A percentile compares a stretch with the other conserved stretches of the same genome.
These are phyloP conservation scores for Brachypteracias leptosomus DNA, from an alignment of 2,113 vertebrate genomes.

Conservation along the genomic window DNA sequence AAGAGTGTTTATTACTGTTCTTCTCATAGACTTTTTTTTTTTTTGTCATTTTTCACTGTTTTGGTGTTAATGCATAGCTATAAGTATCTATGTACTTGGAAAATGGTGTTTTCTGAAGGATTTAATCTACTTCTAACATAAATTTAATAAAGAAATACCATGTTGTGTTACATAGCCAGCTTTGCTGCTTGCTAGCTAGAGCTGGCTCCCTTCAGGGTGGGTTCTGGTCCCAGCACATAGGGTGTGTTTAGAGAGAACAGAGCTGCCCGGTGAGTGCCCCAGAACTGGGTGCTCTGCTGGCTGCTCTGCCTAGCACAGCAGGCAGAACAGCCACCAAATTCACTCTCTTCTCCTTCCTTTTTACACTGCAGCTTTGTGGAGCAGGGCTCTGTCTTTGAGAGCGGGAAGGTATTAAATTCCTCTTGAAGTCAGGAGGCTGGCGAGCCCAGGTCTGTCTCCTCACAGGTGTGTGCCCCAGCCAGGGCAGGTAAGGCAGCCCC, in stretches of 20 bases:
- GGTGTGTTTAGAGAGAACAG: not conserved
- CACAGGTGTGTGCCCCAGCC: not conserved
- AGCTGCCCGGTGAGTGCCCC: accelerated
- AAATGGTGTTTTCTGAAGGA: not conserved
- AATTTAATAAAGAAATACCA: not conserved
- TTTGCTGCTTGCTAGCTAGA: not conserved
- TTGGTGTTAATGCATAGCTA: not conserved
- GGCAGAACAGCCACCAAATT: not conserved
- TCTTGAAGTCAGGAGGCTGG: not conserved
- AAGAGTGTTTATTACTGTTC: not conserved
- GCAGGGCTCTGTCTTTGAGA: not conserved
- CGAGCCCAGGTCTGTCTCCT: not conserved
- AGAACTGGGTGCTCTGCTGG: not conserved
- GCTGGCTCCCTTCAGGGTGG: accelerated
- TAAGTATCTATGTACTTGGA: not conserved
- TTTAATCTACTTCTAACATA: not conserved
- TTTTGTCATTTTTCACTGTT: not conserved
- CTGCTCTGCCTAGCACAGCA: not conserved
- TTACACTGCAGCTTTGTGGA: not conserved
- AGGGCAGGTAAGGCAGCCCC: not conserved
- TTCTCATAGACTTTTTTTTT: not conserved
- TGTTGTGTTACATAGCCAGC: not conserved
- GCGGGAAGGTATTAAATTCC: not conserved
- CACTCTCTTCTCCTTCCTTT: not conserved
- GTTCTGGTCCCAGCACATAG: not conserved